Percentiles rank a stretch among this genome's conserved stretches.
phyloP scores from a whole-genome alignment of 2,113 vertebrate genomes.

The Pedetes capensis region DNA sequence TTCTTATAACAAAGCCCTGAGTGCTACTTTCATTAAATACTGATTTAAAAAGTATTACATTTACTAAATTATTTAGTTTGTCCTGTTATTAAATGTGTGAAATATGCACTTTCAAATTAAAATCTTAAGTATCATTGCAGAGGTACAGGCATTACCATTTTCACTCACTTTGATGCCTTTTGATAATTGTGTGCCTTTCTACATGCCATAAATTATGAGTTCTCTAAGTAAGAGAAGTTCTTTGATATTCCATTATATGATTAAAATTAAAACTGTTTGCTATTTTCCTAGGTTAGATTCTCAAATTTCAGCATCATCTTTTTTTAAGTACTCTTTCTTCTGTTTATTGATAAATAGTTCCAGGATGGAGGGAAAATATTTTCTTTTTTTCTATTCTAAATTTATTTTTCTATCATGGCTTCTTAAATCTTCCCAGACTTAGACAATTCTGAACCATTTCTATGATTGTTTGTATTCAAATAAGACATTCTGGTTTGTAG shows the following conservation, averaged over 20 bases:
- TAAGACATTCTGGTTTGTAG: not conserved
- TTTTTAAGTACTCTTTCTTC: not conserved
- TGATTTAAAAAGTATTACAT: constrained; percentile 86
- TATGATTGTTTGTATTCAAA: not conserved
- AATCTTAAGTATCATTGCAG: constrained; percentile 80
- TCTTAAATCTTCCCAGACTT: not conserved
- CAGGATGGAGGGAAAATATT: not conserved
- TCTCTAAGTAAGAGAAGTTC: not conserved
- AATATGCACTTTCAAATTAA: constrained; percentile 90
- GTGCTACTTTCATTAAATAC: constrained; percentile 79
- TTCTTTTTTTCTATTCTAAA: not conserved
- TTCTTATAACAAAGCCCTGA: constrained; percentile 81
- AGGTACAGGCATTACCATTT: constrained; percentile 78
- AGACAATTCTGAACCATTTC: not conserved
- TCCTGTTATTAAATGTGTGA: constrained; percentile 85
- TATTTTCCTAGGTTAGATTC: not conserved
- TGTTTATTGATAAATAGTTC: not conserved
- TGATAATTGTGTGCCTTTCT: constrained; percentile 84
- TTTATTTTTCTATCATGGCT: not conserved
- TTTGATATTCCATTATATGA: not conserved
- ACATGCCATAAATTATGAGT: not conserved
- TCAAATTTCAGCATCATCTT: not conserved
- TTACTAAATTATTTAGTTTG: constrained; percentile 92
- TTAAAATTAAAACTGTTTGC: constrained; percentile 5
- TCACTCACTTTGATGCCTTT: constrained; percentile 84